phyloP scores from a whole-genome alignment of 2,888 invertebrate genomes.

The Noctua comes region DNA sequence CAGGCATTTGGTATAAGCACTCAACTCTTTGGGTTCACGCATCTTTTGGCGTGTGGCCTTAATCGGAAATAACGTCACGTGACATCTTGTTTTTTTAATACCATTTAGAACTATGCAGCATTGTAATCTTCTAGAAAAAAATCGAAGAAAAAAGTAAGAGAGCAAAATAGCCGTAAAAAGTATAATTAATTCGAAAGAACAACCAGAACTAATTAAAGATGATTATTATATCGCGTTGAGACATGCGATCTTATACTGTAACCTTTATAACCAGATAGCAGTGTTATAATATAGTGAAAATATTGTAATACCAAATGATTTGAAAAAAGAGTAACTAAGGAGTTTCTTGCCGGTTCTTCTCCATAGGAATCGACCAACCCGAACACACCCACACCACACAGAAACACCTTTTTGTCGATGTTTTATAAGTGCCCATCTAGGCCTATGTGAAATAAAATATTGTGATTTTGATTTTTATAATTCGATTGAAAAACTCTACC shows the following conservation, averaged over 20 bases:
- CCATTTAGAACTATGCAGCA: background rate
- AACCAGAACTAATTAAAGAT: constrained; percentile 68
- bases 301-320: too few species aligned
- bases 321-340: too few species aligned
- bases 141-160: background rate
- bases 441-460: too few species aligned
- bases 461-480: background rate
- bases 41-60: background rate
- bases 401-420: too few species aligned
- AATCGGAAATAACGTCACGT: background rate
- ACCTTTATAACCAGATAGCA: constrained; percentile 27
- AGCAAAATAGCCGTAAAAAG: constrained; percentile 50
- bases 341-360: too few species aligned
- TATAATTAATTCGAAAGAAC: constrained; percentile 59
- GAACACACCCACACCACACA: too few species aligned
- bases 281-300: background rate
- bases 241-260: constrained; percentile 47
- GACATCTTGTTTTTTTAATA: background rate
- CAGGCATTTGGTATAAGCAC: too few species aligned
- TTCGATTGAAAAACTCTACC: background rate
- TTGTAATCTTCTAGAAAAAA: background rate
- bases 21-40: too few species aligned
- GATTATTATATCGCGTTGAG: constrained; percentile 43
- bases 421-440: too few species aligned
- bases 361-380: too few species aligned